Evolutionary conservation across 2,888 invertebrate species (phyloP).

Genomic region (Seira sanloemensis): DNA sequence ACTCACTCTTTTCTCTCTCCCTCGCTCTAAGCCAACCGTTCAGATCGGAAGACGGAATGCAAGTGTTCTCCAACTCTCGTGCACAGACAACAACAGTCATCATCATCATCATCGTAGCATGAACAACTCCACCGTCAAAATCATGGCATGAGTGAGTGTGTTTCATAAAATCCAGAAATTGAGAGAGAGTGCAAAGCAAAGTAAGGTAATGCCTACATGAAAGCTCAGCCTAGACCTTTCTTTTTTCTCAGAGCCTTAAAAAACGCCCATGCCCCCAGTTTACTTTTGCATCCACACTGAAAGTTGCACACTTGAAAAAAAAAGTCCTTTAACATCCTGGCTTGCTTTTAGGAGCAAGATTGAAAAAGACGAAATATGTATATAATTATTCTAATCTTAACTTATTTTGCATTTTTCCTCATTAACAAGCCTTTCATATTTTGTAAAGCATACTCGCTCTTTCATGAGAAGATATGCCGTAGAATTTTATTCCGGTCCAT

Average conservation of each 20-base stretch:
- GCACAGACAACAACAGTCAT: conserved; percentile 22
- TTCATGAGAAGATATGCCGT: no score
- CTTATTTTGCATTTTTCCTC: not conserved
- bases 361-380: not conserved
- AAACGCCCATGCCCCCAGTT: not conserved
- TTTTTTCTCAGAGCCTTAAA: not conserved
- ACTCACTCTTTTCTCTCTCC: conserved; percentile 1
- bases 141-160: not conserved
- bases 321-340: not conserved
- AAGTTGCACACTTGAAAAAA: conserved; percentile 2
- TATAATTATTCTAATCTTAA: not conserved
- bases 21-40: conserved; percentile 43
- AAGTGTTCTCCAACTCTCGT: conserved; percentile 45
- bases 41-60: conserved; percentile 59
- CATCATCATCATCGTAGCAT: conserved; percentile 3
- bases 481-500: no score
- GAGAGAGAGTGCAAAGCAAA: not conserved
- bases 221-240: conserved; percentile 8
- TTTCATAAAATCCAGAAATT: not conserved
- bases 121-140: not conserved
- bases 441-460: no score
- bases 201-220: conserved; percentile 2
- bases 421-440: no score
- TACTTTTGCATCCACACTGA: not conserved
- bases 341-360: not conserved